phyloP scores from a whole-genome alignment of 1,140 invertebrate genomes.

The Chironomus tepperi region DNA sequence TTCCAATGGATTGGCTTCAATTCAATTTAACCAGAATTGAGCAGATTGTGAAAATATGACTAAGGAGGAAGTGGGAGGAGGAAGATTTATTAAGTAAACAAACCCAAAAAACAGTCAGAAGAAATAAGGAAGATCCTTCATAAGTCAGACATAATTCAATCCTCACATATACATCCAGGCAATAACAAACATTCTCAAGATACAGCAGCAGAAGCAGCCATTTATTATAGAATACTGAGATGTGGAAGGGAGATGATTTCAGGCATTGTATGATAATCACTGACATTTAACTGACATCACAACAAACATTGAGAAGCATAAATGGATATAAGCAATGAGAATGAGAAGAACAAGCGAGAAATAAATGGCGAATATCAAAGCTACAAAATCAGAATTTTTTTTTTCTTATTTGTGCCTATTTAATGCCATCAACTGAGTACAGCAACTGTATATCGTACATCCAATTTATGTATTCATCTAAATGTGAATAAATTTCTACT shows the following conservation, averaged over 20 bases:
- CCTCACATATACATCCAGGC: not conserved
- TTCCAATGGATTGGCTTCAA: conserved; percentile 3
- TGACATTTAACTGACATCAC: conserved; percentile 21
- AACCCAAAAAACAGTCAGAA: not conserved
- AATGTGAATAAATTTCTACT: not conserved
- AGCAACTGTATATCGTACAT: not conserved
- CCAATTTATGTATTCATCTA: not conserved
- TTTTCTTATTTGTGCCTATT: not conserved
- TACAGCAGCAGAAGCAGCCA: not conserved
- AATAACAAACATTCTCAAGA: not conserved
- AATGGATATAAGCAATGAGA: not conserved
- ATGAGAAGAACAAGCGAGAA: no score
- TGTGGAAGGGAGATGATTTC: not conserved
- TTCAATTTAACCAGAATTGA: not conserved
- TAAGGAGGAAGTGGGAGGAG: conserved; percentile 29
- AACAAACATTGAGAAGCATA: not conserved
- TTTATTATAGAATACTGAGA: not conserved
- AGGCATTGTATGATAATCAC: conserved; percentile 12
- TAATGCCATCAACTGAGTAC: not conserved
- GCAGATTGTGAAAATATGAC: conserved; percentile 26
- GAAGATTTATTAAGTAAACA: conserved; percentile 24
- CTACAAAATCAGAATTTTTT: not conserved
- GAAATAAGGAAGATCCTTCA: conserved; percentile 18
- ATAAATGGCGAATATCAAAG: not conserved
- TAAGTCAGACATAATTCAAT: conserved; percentile 22